Conservation (phyloP, 2,888 invertebrate species). For the Melitaea athalia region DNA sequence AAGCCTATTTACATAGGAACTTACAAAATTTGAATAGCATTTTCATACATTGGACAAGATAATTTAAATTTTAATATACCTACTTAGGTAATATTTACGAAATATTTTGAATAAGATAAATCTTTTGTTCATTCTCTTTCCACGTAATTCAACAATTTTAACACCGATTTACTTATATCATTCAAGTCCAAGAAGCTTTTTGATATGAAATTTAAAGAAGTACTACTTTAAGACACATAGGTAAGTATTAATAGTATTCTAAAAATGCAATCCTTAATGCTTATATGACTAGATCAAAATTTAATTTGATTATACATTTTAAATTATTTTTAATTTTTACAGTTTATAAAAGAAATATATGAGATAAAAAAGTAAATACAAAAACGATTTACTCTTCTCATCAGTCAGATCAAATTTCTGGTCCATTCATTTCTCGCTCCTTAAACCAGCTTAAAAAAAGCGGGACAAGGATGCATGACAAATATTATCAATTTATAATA, state of each 20-base stretch:
- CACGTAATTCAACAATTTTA: background rate
- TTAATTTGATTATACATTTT: background rate
- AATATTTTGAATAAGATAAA: no score
- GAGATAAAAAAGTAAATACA: background rate
- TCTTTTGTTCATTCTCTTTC: background rate
- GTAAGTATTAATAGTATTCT: background rate
- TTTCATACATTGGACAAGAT: no score
- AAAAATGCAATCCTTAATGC: background rate
- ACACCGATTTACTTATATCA: no score
- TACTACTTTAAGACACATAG: background rate
- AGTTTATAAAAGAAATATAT: background rate
- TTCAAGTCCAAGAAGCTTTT: background rate
- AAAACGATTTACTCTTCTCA: background rate
- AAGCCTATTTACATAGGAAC: no score
- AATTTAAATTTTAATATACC: no score
- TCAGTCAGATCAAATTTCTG: background rate
- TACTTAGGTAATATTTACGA: no score
- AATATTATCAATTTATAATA: background rate
- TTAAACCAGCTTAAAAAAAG: slow-evolving; percentile 5
- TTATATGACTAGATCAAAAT: background rate
- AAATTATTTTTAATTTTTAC: background rate
- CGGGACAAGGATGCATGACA: background rate
- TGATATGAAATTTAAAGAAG: slow-evolving; percentile 1
- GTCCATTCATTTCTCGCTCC: background rate
- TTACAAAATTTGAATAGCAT: no score